Percentiles rank a stretch among this genome's conserved stretches.
These are phyloP conservation scores for Leucopsar rothschildi DNA, from an alignment of 2,113 vertebrate genomes.

Conservation along the genomic window DNA sequence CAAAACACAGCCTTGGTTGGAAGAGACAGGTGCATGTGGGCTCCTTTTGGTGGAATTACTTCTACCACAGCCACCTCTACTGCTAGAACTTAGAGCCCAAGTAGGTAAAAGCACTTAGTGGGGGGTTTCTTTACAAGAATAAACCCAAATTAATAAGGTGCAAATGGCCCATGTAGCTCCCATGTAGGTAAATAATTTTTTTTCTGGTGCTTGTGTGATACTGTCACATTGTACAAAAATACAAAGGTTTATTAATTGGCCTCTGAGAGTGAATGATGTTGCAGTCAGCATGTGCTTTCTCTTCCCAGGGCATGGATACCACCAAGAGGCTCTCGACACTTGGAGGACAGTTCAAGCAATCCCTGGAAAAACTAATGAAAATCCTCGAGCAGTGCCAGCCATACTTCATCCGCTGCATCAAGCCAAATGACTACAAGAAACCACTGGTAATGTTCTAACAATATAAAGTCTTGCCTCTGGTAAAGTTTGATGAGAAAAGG, in stretches of 20 bases:
- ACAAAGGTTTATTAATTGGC: not conserved
- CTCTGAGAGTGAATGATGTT: not conserved
- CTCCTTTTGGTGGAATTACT: not conserved
- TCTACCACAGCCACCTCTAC: not conserved
- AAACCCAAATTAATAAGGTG: not conserved
- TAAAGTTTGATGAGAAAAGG: not conserved
- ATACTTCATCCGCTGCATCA: slow-evolving; percentile 95
- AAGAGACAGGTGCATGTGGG: not conserved
- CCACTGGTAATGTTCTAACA: slow-evolving; percentile 80
- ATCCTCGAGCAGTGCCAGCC: slow-evolving; percentile 88
- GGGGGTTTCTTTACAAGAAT: not conserved
- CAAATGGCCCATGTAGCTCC: not conserved
- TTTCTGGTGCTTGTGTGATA: not conserved
- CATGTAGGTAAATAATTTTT: not conserved
- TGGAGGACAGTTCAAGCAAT: slow-evolving; percentile 90
- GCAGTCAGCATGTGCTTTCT: not conserved
- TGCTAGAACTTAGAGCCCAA: not conserved
- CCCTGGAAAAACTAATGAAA: slow-evolving; percentile 95
- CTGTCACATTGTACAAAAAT: not conserved
- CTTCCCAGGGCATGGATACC: slow-evolving; percentile 72
- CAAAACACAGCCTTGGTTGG: not conserved
- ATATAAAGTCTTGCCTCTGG: not conserved
- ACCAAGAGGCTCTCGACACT: slow-evolving; percentile 82
- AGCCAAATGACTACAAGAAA: slow-evolving; percentile 95
- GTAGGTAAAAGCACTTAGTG: not conserved